phyloP scores from a whole-genome alignment of 2,888 invertebrate genomes.

The Strigamia maritima region DNA sequence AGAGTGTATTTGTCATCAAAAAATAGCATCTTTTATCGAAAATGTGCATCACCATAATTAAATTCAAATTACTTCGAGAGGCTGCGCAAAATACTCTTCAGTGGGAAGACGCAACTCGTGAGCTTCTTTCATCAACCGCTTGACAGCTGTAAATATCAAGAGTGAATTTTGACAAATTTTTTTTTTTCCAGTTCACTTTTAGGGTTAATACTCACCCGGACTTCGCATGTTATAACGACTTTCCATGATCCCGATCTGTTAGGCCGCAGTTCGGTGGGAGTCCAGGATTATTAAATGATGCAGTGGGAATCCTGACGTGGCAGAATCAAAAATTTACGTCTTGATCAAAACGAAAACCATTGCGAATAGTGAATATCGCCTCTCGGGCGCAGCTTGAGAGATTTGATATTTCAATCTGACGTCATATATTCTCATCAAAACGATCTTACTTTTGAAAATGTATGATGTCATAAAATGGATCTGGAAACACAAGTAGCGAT shows the following conservation, averaged over 20 bases:
- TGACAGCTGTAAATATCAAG: conserved; percentile 75
- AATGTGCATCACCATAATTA: too few relatives aligned
- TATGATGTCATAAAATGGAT: too few relatives aligned
- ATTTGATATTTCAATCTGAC: not conserved
- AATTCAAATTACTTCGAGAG: conserved; percentile 67
- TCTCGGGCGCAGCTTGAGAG: not conserved
- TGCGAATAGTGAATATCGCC: not conserved
- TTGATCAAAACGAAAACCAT: not conserved
- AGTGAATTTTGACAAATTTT: too few relatives aligned
- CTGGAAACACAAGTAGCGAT: too few relatives aligned
- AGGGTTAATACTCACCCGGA: conserved; percentile 56
- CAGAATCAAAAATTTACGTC: conserved; percentile 2
- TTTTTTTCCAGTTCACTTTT: not conserved
- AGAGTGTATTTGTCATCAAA: too few relatives aligned
- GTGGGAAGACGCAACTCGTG: conserved; percentile 78
- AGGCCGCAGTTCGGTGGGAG: not conserved
- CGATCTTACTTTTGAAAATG: too few relatives aligned
- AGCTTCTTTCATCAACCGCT: conserved; percentile 89
- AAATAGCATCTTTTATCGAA: not conserved
- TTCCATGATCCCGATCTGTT: conserved; percentile 50
- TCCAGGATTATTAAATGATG: not conserved
- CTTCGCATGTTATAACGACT: conserved; percentile 62
- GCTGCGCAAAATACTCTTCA: conserved; percentile 83
- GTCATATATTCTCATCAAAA: too few relatives aligned
- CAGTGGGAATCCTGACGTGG: not conserved